Evolutionary conservation across 2,113 vertebrate genomes (phyloP).

Genomic region (Euleptes europaea): DNA sequence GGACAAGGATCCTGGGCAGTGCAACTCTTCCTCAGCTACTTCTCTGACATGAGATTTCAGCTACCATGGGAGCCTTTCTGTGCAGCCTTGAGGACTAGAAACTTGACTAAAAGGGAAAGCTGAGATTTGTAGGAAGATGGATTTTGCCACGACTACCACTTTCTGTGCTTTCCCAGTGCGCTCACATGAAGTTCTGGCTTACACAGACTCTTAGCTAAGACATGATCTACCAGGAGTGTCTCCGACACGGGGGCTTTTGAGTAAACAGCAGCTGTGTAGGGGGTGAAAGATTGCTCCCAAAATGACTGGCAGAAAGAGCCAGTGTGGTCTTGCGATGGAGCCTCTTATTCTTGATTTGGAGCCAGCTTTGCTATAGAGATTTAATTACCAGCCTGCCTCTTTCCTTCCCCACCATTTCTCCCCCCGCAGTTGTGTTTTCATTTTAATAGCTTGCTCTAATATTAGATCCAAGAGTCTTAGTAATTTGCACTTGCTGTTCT

Average conservation of each 20-base stretch:
- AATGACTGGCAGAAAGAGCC: no score
- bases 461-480: conserved; percentile 1
- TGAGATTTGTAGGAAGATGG: background rate
- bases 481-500: conserved; percentile 31
- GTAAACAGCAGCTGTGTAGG: background rate
- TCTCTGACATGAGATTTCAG: no score
- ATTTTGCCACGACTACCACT: background rate
- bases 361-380: background rate
- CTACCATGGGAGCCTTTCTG: background rate
- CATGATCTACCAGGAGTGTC: background rate
- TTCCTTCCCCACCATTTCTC: background rate
- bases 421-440: background rate
- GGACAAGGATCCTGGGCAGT: background rate
- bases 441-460: background rate
- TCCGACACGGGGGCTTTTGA: background rate
- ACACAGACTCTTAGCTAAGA: background rate
- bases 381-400: background rate
- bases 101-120: background rate
- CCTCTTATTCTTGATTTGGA: background rate
- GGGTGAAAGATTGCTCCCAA: background rate
- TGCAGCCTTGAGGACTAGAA: background rate
- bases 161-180: background rate
- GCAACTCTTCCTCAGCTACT: no score
- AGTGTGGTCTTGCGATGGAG: no score
- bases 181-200: background rate